Evolutionary conservation across 2,113 vertebrate species (phyloP), one percentile per base, ranked within the genome.

Genomic region (Lichenostomus cassidix): DNA sequence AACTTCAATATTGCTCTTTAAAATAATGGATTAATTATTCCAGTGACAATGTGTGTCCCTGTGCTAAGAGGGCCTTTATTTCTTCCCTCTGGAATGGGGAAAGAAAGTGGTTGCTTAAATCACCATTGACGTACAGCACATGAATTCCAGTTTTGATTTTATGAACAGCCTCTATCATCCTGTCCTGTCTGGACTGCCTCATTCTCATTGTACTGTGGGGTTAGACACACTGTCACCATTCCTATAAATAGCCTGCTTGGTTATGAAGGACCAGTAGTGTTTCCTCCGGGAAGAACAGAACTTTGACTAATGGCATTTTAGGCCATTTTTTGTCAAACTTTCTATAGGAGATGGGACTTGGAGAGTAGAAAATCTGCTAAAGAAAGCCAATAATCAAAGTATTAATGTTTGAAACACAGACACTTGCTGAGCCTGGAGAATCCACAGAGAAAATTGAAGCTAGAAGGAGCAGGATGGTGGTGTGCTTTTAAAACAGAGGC

Each of bases 231-330:
- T 94, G 92, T 84, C 95, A 94, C 91, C 89, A 76, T 69, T 28
- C 81, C 78, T 89, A 95, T 97, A 94, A 96, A 96, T 95, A 97
- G 87, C 39, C 85, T 78, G 56, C 77, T 67, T 62, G 49, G 44
- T 69, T 89, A 69, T 94, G 87, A 97, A 95, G 94, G 91, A 60
- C 87, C 83, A 58, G 68, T 44, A 89, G 77, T 82, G 74, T 92
- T 82, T 68, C 62, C 31, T 75, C 64, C 1, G 33, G 52, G 56
- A 86, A 93, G 78, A 95, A 76, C 29, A 64, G 39, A 56, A 70
- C 76, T 95, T 94, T 80, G 18, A 92, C 62, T 87, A 76, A 65
- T 60, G 65, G 31, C 59, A 87, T 89, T 89, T 91, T 87, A 92
- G 65, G 46, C 31, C 74, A 69, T 31, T 65, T 87, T 82, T 91